Evolutionary conservation across 2,888 invertebrate genomes (phyloP), one percentile per base, ranked within the genome.

Genomic region (Drosophila conformis): DNA sequence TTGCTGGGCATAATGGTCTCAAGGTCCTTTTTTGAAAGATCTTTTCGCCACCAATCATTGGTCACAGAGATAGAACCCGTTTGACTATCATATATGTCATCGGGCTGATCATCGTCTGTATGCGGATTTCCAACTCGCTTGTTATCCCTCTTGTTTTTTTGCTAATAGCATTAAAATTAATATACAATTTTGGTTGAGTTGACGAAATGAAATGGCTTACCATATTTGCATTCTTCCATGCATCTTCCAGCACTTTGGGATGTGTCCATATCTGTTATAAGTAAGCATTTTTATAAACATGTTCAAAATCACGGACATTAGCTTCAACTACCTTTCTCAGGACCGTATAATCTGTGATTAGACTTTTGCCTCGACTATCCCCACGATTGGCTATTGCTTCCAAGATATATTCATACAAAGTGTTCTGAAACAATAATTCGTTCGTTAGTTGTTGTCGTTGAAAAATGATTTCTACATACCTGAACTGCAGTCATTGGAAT

Each of bases 401-500:
- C 46, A 93, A 82, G 56, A 92, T 93, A 60, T 87, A 89, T 79
- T 93, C 91, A 73, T 93, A 93, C 1, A 93, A 82, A 40, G 82
- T 87, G 46, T 90, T 91, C 91, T 93, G 69, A 69, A 65, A 29
- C 21, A 40, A 71, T 36, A 53, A 48, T 4, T 38, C 5, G 21
- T 51, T 27, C 3, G 25, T 48, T 27, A 31, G 27, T 36, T 11
- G 18, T 18, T 27, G 11, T 38, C 10, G 13, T 31, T 5, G 0
- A 46, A 38, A 4, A 0, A 21, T 15, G 10, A 21, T 29, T 5
- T 15, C 10, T 35, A 71, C 95, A 93, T 89, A 95, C 95, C 92
- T 98, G 98, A 53, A 96, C 94, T 11, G 95, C 94, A 0, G 96
- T 95, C 69, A 98, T 93, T 0, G 96, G 95, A 65, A 98, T 95